Conservation (phyloP, 1,140 invertebrate species). For the Drosophila willistoni region DNA sequence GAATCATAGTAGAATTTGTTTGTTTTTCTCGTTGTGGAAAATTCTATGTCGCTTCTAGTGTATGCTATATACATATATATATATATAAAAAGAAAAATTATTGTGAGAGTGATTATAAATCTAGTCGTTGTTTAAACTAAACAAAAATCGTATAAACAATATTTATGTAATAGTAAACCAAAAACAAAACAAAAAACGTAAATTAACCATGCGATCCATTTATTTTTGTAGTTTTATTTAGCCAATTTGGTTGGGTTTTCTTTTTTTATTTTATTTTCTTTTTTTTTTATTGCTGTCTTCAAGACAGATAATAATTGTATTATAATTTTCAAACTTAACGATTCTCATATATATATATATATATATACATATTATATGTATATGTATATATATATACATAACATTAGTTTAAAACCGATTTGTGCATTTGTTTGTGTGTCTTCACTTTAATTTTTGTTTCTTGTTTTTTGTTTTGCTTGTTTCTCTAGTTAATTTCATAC, state of each 20-base stretch:
- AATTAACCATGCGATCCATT: conserved; percentile 5
- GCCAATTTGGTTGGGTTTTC: conserved; percentile 12
- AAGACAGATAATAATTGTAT: conserved; percentile 58
- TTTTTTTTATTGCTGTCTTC: conserved; percentile 50
- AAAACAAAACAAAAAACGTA: neutral
- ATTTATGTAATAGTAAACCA: conserved; percentile 26
- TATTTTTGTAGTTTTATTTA: conserved; percentile 36
- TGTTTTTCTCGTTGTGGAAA: conserved; percentile 49
- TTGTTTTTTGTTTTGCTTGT: neutral
- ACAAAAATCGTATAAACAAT: conserved; percentile 26
- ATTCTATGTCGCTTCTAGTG: conserved; percentile 65
- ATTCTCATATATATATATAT: conserved; percentile 42
- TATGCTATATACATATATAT: conserved; percentile 25
- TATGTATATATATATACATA: conserved; percentile 31
- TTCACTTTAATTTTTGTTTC: conserved; percentile 21
- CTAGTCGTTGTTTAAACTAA: conserved; percentile 68
- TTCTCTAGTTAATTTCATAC: neutral
- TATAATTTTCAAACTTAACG: conserved; percentile 68
- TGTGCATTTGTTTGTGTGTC: conserved; percentile 68
- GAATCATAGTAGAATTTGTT: conserved; percentile 54
- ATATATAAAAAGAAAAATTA: conserved; percentile 23
- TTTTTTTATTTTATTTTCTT: neutral
- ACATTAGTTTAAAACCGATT: conserved; percentile 75
- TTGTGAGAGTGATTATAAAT: conserved; percentile 80
- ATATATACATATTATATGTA: conserved; percentile 17